Conservation (phyloP, 2,113 vertebrate genomes). For the Archilochus colubris region DNA sequence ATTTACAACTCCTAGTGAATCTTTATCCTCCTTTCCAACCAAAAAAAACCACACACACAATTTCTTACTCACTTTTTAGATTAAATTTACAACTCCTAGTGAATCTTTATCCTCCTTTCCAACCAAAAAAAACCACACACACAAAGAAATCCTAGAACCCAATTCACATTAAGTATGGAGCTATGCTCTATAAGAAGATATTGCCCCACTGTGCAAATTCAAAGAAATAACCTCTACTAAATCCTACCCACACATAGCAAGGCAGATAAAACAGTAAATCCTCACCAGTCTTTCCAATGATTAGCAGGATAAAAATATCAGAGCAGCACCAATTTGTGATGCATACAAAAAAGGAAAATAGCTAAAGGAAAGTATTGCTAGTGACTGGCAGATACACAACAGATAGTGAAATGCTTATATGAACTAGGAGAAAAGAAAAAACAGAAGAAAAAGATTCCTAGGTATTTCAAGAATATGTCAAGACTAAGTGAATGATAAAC, state of each 20-base stretch:
- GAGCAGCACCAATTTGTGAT: not conserved
- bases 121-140: not conserved
- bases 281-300: constrained; percentile 16
- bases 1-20: not conserved
- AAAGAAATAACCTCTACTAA: not conserved
- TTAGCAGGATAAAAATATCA: constrained; percentile 33
- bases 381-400: not conserved
- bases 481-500: not conserved
- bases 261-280: not conserved
- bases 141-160: not conserved
- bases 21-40: not conserved
- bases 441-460: not conserved
- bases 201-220: not conserved
- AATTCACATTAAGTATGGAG: not conserved
- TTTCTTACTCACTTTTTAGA: not conserved
- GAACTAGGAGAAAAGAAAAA: not conserved
- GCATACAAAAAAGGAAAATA: not conserved
- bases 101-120: not conserved
- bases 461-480: not conserved
- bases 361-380: not conserved
- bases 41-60: not conserved
- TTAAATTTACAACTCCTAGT: not conserved
- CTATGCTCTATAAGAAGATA: not conserved
- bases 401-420: not conserved
- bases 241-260: not conserved